Conservation (phyloP, 2,113 vertebrate species). For the Bungarus multicinctus region DNA sequence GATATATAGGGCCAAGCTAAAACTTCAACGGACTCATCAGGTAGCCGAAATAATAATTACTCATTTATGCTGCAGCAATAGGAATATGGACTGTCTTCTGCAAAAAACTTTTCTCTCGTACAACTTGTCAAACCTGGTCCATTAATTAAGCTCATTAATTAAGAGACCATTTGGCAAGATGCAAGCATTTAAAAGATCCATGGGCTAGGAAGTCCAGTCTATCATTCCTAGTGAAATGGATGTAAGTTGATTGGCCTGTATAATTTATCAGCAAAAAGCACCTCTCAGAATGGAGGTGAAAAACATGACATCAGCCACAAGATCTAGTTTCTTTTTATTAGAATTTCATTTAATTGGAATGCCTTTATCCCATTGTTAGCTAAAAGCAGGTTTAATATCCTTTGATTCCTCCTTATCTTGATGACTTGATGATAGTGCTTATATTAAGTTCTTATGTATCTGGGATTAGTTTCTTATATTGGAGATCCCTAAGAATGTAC, state of each 20-base stretch:
- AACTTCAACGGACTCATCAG: background rate
- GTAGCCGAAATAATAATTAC: background rate
- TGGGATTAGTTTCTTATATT: background rate
- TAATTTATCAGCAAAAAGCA: background rate
- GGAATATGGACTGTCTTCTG: background rate
- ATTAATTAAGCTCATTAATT: background rate
- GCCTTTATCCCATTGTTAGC: background rate
- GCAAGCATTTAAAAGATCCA: background rate
- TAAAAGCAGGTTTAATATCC: background rate
- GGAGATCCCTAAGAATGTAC: background rate
- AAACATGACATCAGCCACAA: background rate
- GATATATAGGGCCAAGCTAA: background rate
- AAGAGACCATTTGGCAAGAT: background rate
- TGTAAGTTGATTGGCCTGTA: background rate
- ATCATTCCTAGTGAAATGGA: background rate
- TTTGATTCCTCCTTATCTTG: background rate
- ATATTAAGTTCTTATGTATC: background rate
- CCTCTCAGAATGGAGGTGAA: background rate
- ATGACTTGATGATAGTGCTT: background rate
- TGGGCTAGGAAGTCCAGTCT: background rate
- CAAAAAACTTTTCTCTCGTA: background rate
- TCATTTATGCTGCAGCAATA: background rate
- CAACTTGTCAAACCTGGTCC: background rate
- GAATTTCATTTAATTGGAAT: background rate
- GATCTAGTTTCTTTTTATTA: background rate